Conservation (phyloP, 2,797 vertebrate species). For the Enteromius fasciolatus region DNA sequence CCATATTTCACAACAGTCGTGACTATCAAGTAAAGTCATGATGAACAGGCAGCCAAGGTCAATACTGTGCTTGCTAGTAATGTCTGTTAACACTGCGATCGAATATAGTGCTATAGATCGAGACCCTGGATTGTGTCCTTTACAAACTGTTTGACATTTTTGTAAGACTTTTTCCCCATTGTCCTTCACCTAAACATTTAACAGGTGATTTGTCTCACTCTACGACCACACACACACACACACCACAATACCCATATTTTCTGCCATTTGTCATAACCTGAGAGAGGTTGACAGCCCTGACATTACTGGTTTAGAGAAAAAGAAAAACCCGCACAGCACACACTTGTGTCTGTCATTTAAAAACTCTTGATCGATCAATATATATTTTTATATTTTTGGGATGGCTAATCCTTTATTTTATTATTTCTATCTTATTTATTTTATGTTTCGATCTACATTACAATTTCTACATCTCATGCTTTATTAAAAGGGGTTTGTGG, state of each 20-base stretch:
- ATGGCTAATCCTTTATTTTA: neutral
- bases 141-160: neutral
- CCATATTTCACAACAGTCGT: neutral
- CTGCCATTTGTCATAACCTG: conserved; percentile 12
- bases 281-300: conserved; percentile 1
- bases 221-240: neutral
- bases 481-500: conserved; percentile 6
- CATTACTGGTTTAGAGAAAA: neutral
- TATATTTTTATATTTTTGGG: neutral
- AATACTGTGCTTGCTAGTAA: neutral
- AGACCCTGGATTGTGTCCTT: neutral
- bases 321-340: neutral
- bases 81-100: neutral
- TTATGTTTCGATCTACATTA: neutral
- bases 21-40: neutral
- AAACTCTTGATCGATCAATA: neutral
- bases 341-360: neutral
- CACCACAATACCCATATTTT: neutral
- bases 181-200: conserved; percentile 10
- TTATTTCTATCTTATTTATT: neutral
- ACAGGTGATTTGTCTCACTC: conserved; percentile 7
- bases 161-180: neutral
- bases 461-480: neutral
- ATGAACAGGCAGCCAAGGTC: neutral
- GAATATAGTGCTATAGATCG: neutral